Base-by-base conservation (phyloP, 2,888 invertebrate genomes). In the Coelopa pilipes region DNA sequence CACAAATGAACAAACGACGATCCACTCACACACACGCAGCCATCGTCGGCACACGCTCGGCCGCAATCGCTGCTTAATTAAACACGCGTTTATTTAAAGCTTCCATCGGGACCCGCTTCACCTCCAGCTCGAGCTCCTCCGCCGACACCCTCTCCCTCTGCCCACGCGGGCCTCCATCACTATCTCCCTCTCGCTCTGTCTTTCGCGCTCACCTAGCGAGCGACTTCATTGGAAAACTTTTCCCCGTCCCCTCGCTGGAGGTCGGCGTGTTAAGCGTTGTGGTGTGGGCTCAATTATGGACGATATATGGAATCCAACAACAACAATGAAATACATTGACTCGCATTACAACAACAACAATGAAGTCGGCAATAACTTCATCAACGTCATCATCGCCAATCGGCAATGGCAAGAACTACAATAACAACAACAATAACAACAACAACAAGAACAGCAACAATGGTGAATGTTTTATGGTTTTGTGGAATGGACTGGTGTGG, bases 221-320 rank as follows among this genome's bases (percentile, higher is more conserved):
- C n/a, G n/a, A n/a, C n/a, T n/a, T n/a, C n/a, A n/a, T n/a, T n/a
- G n/a, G n/a, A n/a, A n/a, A n/a, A n/a, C n/a, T n/a, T 17, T 19
- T 7, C 21, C 13, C 21, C 60, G 60, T 17, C 19, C 10, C 13
- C 21, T 60, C 60, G 46, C 13, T n/a, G 49, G 13, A 46, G 15
- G 55, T n/a, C 45, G 50, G n/a, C 50, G 24, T 50, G 45, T 66
- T 49, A 66, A 66, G 47, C 57, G 55, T 24, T 57, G 21, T 69
- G 69, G n/a, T 69, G 69, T 69, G 69, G 57, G 57, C 69, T 57
- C 69, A 57, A 69, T 69, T 70, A 70, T 70, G 47, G 24, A 21
- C 46, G 49, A n/a, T 47, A n/a, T 60, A 60, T 57, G 57, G 47
- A 21, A n/a, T 47, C 4, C 53, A 45, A 70, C 19, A 63, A 15